phyloP scores from a whole-genome alignment of 2,888 invertebrate species.

The Pheosia gnoma region DNA sequence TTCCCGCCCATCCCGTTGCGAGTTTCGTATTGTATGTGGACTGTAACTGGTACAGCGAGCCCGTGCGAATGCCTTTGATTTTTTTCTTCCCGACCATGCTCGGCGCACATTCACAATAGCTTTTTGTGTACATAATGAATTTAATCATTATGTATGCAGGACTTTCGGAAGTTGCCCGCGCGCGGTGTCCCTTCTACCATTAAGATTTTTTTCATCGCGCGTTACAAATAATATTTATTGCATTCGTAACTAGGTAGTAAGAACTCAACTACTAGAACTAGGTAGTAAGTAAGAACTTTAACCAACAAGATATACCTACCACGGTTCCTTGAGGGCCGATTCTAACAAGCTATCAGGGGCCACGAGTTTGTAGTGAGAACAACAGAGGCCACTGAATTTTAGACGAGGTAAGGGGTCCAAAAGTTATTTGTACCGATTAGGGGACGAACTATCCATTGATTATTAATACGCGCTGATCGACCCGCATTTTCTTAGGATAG shows the following conservation, averaged over 20 bases:
- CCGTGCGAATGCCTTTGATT: constrained; percentile 16
- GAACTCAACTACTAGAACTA: too few relatives aligned
- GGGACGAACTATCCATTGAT: not conserved
- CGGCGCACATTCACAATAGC: constrained; percentile 49
- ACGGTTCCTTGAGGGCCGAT: not conserved
- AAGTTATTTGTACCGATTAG: constrained; percentile 3
- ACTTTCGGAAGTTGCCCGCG: constrained; percentile 46
- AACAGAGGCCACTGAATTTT: not conserved
- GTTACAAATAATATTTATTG: constrained; percentile 12
- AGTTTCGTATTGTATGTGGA: constrained; percentile 22
- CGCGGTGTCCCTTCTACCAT: constrained; percentile 38
- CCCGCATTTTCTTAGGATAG: constrained; percentile 9
- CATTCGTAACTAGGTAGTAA: not conserved
- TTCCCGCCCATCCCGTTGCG: constrained; percentile 8
- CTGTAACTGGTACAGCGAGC: constrained; percentile 16
- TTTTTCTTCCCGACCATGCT: constrained; percentile 43
- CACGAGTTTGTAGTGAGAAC: not conserved
- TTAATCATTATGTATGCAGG: constrained; percentile 54
- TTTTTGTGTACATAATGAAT: constrained; percentile 48
- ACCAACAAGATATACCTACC: not conserved
- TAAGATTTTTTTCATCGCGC: constrained; percentile 31
- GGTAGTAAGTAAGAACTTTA: not conserved
- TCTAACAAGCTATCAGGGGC: not conserved
- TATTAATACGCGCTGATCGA: not conserved
- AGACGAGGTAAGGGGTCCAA: not conserved